Percentiles rank a stretch among this genome's conserved stretches.
phyloP scores from a whole-genome alignment of 2,113 vertebrate genomes.

The Calonectris borealis region DNA sequence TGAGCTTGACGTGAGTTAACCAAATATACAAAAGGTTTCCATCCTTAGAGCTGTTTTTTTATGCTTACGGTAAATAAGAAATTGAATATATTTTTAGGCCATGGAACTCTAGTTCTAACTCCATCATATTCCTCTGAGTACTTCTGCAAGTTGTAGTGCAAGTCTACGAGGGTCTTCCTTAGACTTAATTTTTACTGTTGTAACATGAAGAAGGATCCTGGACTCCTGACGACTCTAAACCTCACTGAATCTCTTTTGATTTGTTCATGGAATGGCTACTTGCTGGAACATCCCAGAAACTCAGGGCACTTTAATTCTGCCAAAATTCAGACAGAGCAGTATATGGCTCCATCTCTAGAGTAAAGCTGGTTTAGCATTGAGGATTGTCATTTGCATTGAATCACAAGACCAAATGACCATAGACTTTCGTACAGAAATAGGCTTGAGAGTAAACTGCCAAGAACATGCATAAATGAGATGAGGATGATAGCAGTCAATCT shows the following conservation, averaged over 20 bases:
- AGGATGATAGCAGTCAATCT: background rate
- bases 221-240: background rate
- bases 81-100: background rate
- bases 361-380: background rate
- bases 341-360: rapidly evolving
- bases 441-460: background rate
- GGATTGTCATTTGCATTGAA: background rate
- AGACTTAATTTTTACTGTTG: background rate
- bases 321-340: background rate
- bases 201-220: background rate
- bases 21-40: background rate
- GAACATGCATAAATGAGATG: background rate
- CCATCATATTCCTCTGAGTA: background rate
- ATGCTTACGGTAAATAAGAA: background rate
- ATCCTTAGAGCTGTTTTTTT: background rate
- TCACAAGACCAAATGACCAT: background rate
- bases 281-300: background rate
- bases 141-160: background rate
- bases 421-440: background rate
- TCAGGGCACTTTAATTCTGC: background rate
- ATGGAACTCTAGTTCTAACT: background rate
- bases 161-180: background rate
- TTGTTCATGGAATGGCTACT: background rate
- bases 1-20: background rate
- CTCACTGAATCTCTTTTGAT: background rate